Evolutionary conservation across 1,140 invertebrate species (phyloP).

Genomic region (Drosophila kepulauana): DNA sequence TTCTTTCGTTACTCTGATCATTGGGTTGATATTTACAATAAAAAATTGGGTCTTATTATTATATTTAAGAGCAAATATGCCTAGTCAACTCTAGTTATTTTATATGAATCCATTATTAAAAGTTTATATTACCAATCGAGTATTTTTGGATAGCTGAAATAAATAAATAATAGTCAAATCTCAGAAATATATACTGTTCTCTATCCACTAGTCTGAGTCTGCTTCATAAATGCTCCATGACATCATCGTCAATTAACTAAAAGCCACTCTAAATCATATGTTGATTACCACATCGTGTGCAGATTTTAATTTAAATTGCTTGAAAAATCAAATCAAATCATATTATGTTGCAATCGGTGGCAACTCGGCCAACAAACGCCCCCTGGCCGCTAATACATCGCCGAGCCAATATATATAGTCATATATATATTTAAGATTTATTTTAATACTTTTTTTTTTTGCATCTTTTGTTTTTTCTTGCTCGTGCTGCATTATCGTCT

Average conservation of each 20-base stretch:
- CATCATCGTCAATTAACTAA: background rate
- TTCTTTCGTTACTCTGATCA: too few species aligned
- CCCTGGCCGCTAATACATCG: slow-evolving; percentile 42
- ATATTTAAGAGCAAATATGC: too few species aligned
- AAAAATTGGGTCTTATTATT: too few species aligned
- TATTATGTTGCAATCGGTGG: slow-evolving; percentile 60
- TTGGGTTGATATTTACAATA: too few species aligned
- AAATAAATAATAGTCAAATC: too few species aligned
- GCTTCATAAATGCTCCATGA: background rate
- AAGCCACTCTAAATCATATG: background rate
- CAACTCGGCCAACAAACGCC: slow-evolving; percentile 33
- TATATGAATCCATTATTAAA: too few species aligned
- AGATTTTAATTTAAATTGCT: slow-evolving; percentile 42
- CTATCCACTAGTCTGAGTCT: too few species aligned
- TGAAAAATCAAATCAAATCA: slow-evolving; percentile 46
- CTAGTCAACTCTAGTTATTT: too few species aligned
- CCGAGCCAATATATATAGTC: slow-evolving; percentile 50
- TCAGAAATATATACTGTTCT: too few species aligned
- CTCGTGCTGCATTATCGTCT: slow-evolving; percentile 70
- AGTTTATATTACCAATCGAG: too few species aligned
- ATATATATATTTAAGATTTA: slow-evolving; percentile 47
- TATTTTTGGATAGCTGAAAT: too few species aligned
- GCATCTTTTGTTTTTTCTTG: slow-evolving; percentile 47
- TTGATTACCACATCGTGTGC: slow-evolving; percentile 5
- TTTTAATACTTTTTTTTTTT: slow-evolving; percentile 24